These are phyloP conservation scores for Leucoraja ocellata DNA, from an alignment of 2,797 vertebrate genomes.

Conservation along the genomic window DNA sequence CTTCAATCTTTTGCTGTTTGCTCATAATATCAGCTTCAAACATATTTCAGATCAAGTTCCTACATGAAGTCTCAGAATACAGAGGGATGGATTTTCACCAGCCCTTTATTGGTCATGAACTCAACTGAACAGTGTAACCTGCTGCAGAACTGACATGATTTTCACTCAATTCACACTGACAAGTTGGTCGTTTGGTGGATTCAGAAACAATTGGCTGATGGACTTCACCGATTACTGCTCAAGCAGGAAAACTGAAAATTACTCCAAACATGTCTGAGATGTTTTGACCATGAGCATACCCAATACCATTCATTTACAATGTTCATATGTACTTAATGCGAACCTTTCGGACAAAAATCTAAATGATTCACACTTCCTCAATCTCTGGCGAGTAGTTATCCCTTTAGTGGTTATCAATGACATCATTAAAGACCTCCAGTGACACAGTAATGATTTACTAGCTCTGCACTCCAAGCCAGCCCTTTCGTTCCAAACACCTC, in stretches of 20 bases:
- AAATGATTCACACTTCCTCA: slow-evolving; percentile 21
- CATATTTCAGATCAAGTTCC: neutral
- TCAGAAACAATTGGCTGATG: neutral
- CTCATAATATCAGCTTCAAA: too few relatives aligned
- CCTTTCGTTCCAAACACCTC: neutral
- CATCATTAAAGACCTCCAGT: slow-evolving; percentile 11
- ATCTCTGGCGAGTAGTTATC: neutral
- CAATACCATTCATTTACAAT: neutral
- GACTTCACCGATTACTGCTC: neutral
- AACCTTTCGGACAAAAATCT: neutral
- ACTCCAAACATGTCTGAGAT: neutral
- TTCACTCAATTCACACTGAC: neutral
- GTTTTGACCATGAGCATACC: neutral
- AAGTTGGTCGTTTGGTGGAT: neutral
- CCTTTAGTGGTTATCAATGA: neutral
- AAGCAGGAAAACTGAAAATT: neutral
- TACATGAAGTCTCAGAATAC: neutral
- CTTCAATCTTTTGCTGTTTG: neutral
- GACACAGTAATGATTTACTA: slow-evolving; percentile 26
- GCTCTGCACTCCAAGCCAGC: neutral
- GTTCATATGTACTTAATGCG: neutral
- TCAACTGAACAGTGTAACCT: neutral
- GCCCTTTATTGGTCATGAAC: neutral
- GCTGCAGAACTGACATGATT: neutral
- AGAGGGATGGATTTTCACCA: neutral